These are phyloP conservation scores for Hydrophis major DNA, from an alignment of 2,797 vertebrate genomes.

Conservation along the genomic window DNA sequence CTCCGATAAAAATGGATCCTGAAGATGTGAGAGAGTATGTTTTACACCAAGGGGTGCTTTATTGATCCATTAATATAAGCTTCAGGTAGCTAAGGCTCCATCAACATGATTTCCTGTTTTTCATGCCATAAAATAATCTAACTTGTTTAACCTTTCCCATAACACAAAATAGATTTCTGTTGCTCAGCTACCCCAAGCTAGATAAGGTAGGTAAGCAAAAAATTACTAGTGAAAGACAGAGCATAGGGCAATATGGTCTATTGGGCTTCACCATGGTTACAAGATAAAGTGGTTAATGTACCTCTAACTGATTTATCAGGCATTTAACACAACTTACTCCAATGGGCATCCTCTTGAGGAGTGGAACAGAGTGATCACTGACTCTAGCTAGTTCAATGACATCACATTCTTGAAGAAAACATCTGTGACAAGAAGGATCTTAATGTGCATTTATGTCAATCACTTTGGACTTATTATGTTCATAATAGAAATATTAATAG, in stretches of 20 bases:
- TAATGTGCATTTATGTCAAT: not conserved
- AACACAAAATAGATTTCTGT: not conserved
- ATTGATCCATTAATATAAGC: conserved; percentile 6
- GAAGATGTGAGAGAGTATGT: not conserved
- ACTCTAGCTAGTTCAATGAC: not conserved
- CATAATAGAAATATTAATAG: not conserved
- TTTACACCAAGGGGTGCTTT: not conserved
- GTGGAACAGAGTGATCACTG: not conserved
- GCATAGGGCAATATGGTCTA: not conserved
- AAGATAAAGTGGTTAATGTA: not conserved
- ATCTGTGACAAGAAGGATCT: not conserved
- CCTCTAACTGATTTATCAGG: not conserved
- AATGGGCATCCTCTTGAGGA: not conserved
- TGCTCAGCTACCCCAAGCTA: not conserved
- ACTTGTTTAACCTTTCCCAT: not conserved
- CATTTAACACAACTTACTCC: not conserved
- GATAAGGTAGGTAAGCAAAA: not conserved
- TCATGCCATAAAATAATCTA: not conserved
- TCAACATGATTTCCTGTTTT: not conserved
- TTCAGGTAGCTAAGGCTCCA: not conserved
- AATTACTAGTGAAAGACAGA: not conserved
- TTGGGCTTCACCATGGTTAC: not conserved
- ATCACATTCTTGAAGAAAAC: not conserved
- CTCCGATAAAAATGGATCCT: not conserved
- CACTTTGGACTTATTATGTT: not conserved